Evolutionary conservation across 2,888 invertebrate genomes (phyloP), one percentile per base, ranked within the genome.

Genomic region (Oscheius sp.): DNA sequence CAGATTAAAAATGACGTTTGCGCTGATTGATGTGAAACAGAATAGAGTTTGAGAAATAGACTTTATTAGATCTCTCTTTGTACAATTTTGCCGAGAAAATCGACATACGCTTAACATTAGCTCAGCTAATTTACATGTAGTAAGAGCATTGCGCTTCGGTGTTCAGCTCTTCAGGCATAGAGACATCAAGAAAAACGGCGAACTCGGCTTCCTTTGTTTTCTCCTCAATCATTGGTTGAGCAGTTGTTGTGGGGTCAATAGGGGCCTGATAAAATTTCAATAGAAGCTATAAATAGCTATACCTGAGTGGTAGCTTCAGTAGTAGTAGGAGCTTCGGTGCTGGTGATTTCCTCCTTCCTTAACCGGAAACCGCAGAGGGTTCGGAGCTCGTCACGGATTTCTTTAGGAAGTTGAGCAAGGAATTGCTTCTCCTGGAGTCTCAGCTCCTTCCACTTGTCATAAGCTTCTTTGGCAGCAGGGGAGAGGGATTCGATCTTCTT

Each of bases 371-470:
- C 72, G 59, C 75, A 78, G 30, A 83, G 78, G 26, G 80, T 62
- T 44, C 70, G 69, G 66, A 79, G 73, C 64, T 83, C 83, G 8
- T 73, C 75, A 17, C 80, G 77, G 47, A 83, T 71, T 65, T 82
- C 81, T 67, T 77, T 77, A 28, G 83, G 73, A 26, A 83, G 74
- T 32, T 64, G 59, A 14, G 81, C 78, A 9, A 83, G 72, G 75
- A 81, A 83, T 33, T 68, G 61, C 38, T 78, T 72, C 30, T 83
- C 83, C 77, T 81, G 54, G 70, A 81, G 70, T 33, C 83, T 71
- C 61, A 83, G 74, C 14, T 78, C 74, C 54, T 80, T 80, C 83
- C 83, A 83, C 69, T 78, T 72, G 54, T 80, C 75, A 63, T 79
- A 83, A 49, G 83, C 83, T 33, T 80, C 75, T 63, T 76, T 73